Percentiles rank a stretch among this genome's conserved stretches.
phyloP scores from a whole-genome alignment of 2,797 vertebrate species.

The Fundulus diaphanus region DNA sequence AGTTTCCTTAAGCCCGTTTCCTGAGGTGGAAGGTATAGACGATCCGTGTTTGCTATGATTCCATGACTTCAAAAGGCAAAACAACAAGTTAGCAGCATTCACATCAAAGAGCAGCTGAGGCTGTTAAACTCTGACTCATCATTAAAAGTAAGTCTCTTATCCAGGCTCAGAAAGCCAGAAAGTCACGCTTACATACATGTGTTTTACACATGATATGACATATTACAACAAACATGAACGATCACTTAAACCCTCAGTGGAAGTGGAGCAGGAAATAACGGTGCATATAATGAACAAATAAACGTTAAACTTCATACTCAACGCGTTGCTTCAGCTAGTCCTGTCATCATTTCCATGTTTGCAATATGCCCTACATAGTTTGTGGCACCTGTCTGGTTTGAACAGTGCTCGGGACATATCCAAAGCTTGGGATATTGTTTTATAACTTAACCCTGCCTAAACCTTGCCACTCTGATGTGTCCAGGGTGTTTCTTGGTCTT shows the following conservation, averaged over 20 bases:
- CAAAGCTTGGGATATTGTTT: background rate
- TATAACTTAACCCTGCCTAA: background rate
- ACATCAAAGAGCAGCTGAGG: constrained; percentile 56
- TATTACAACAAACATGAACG: constrained; percentile 15
- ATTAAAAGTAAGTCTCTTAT: constrained; percentile 41
- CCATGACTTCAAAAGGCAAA: constrained; percentile 68
- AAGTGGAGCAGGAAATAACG: background rate
- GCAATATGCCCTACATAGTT: background rate
- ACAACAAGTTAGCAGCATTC: constrained; percentile 64
- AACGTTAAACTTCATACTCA: constrained; percentile 1
- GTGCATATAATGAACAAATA: constrained; percentile 62
- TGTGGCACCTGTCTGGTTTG: constrained; percentile 39
- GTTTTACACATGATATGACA: constrained; percentile 59
- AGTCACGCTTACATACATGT: constrained; percentile 51
- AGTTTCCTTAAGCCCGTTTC: constrained; percentile 56
- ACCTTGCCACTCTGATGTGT: background rate
- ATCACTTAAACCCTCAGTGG: background rate
- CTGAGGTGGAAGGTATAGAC: constrained; percentile 28
- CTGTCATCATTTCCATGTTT: constrained; percentile 10
- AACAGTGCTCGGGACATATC: constrained; percentile 26
- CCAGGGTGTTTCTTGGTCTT: background rate
- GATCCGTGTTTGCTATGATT: constrained; percentile 59
- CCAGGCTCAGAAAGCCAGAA: constrained; percentile 53
- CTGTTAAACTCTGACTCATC: constrained; percentile 68
- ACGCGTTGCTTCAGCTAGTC: constrained; percentile 56